These are phyloP conservation scores for Brachyhypopomus occidentalis DNA, from an alignment of 2,113 vertebrate species.

Conservation along the genomic window DNA sequence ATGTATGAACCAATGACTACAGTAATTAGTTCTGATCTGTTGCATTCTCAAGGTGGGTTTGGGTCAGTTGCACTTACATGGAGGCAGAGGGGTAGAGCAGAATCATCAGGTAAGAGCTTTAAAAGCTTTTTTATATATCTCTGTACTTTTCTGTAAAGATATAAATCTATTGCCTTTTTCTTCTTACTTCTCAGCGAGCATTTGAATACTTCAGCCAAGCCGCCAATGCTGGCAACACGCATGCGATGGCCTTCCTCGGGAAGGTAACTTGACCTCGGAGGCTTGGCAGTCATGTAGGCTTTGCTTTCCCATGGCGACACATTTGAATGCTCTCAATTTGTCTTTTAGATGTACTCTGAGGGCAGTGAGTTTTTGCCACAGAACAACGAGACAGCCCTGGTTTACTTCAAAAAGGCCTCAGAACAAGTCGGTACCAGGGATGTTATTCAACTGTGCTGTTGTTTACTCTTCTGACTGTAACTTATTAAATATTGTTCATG, in stretches of 20 bases:
- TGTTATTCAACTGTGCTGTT: background rate
- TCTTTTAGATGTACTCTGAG: constrained; percentile 93
- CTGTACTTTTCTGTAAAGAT: background rate
- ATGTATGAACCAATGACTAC: background rate
- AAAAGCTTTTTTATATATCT: background rate
- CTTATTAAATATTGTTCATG: background rate
- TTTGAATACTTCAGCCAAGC: constrained; percentile 98
- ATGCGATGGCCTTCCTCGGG: constrained; percentile 97
- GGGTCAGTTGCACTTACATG: constrained; percentile 94
- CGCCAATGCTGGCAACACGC: constrained; percentile 94
- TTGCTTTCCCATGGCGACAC: background rate
- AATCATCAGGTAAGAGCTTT: constrained; percentile 87
- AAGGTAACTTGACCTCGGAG: constrained; percentile 74
- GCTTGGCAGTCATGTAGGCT: background rate
- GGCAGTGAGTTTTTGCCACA: constrained; percentile 92
- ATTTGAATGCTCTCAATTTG: background rate
- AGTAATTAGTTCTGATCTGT: background rate
- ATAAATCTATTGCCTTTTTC: background rate
- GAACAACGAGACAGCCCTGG: constrained; percentile 95
- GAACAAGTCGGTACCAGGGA: constrained; percentile 82
- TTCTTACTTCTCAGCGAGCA: constrained; percentile 79
- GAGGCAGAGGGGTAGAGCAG: constrained; percentile 95
- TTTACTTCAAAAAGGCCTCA: constrained; percentile 97
- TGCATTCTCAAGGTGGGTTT: constrained; percentile 84
- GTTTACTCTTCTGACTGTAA: constrained; percentile 38